Evolutionary conservation across 92 coral and sea anemone genomes (phyloP), one percentile per base, ranked within the genome.

Genomic region (Meandrina meandrites): DNA sequence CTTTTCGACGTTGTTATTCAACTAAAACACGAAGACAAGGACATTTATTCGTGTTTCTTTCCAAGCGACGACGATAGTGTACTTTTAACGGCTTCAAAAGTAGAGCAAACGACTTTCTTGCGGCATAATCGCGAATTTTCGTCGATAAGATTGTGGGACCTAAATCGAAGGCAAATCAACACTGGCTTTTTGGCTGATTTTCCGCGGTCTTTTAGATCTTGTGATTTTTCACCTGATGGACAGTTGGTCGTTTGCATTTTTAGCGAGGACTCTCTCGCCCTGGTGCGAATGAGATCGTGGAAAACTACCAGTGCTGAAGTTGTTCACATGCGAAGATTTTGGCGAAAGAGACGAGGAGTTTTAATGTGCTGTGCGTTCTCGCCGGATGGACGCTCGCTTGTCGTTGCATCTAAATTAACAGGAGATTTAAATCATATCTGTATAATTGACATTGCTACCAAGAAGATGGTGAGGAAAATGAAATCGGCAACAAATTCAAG

Each of bases 201-300:
- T 83, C 98, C 98, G 45, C 96, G 96, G 12, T 95, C 98, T 5
- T 91, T 91, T 58, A 95, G 94, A 74, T 95, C 98, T 76, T 95
- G 98, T 70, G 98, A 95, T 71, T 93, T 95, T 71, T 95, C 98
- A 16, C 98, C 98, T 10, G 98, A 95, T 54, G 98, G 98, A 0
- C 98, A 95, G 77, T 81, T 95, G 77, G 98, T 95, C 4, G 98
- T 95, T 13, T 92, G 96, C 75, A 87, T 95, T 50, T 95, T 95
- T 72, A 95, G 94, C 71, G 98, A 95, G 78, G 98, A 95, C 62
- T 91, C 98, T 30, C 80, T 95, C 40, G 98, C 98, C 4, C 68
- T 95, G 73, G 98, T 95, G 56, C 94, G 98, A 69, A 95, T 95
- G 98, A 78, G 98, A 34, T 95, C 98, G 3, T 95, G 98, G 98